A percentile compares a stretch with the other conserved stretches of the same genome.
Evolutionary conservation across 2,888 invertebrate genomes (phyloP).

Genomic region (Aleiodes alternator): DNA sequence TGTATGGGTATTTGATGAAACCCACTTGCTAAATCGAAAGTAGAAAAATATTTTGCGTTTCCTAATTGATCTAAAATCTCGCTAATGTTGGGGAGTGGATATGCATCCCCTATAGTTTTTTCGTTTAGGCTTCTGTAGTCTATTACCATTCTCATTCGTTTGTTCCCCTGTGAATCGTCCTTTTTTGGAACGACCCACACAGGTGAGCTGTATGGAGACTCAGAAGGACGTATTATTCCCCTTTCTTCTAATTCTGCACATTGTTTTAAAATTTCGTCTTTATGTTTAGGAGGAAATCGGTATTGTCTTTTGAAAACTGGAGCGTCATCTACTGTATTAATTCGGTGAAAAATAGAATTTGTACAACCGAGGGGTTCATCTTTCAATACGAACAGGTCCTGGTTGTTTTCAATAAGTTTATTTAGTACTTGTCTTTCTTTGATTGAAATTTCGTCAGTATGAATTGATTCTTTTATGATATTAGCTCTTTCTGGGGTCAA

Average conservation of each 20-base stretch:
- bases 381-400: slow-evolving; percentile 14
- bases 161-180: slow-evolving; percentile 37
- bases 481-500: neutral
- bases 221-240: no score
- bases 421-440: neutral
- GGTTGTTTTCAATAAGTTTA: slow-evolving; percentile 1
- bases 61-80: slow-evolving; percentile 49
- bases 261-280: neutral
- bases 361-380: no score
- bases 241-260: no score
- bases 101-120: slow-evolving; percentile 45
- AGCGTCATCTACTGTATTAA: slow-evolving; percentile 29
- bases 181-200: slow-evolving; percentile 47
- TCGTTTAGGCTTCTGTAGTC: slow-evolving; percentile 49
- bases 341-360: slow-evolving; percentile 8
- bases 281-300: slow-evolving; percentile 19
- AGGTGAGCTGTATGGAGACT: no score
- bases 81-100: slow-evolving; percentile 47
- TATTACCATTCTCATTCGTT: slow-evolving; percentile 45
- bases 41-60: slow-evolving; percentile 47
- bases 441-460: no score
- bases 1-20: slow-evolving; percentile 62
- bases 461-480: neutral
- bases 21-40: slow-evolving; percentile 51
- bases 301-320: slow-evolving; percentile 26